Evolutionary conservation across 2,797 vertebrate genomes (phyloP), one percentile per base, ranked within the genome.

Genomic region (Phataginus tetradactyla): DNA sequence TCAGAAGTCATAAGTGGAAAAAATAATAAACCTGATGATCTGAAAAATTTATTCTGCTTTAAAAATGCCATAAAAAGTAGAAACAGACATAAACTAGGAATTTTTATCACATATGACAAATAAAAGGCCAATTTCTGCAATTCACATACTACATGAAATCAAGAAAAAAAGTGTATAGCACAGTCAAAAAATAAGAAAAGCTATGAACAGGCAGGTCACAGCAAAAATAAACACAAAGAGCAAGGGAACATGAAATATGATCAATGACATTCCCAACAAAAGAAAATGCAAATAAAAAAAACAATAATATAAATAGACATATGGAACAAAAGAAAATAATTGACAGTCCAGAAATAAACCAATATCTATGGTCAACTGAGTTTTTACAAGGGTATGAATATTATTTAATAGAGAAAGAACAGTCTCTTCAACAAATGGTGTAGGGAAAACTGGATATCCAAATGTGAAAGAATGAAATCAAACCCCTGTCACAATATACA

Each of bases 1-100:
- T 27, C 23, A 39, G 63, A 80, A 78, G 49, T 42, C 55, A 83
- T 15, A 85, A 85, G 21, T 51, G 17, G 89, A 87, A 84, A 86
- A 61, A 66, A 69, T 64, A 94, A 10, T 32, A 55, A 63, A 72
- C 7, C 39, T 14, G 61, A 53, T 61, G 12, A 90, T 68, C 8
- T 90, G 45, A 94, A 89, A 85, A 39, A 37, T 8, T 87, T 71
- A 87, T 64, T 94, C 29, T 51, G 15, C 29, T 88, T 91, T 83
- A 79, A 84, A 92, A 94, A 63, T 34, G 23, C 1, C 27, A 88
- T 59, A 72, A 86, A 81, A 79, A 75, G 17, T 57, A 61, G 59
- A 88, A 96, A 55, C 5, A 78, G 18, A n/a, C 45, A 75, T 42
- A 86, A 81, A 75, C 13, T 74, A 86, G 61, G 15, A 51, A 75